phyloP scores from a whole-genome alignment of 2,113 vertebrate genomes.

The Synchiropus splendidus region DNA sequence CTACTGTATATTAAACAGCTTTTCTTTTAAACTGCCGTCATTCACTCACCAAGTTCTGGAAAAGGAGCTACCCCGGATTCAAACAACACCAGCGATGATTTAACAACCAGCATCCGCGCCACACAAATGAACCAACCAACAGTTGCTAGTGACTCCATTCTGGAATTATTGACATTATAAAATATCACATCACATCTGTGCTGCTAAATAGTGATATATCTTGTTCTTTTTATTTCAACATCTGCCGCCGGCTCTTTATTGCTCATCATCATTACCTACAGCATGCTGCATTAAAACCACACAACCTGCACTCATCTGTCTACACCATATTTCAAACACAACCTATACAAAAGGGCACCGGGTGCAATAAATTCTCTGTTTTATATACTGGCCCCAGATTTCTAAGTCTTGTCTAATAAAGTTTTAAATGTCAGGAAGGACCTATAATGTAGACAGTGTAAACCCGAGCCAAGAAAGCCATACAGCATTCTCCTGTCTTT shows the following conservation, averaged over 20 bases:
- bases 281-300: constrained; percentile 25
- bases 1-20: constrained; percentile 37
- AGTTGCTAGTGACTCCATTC: neutral
- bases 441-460: constrained; percentile 86
- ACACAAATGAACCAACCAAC: too few relatives aligned
- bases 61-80: too few relatives aligned
- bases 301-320: constrained; percentile 51
- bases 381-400: constrained; percentile 95
- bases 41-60: too few relatives aligned
- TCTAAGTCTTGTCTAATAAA: constrained; percentile 97
- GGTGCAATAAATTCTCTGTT: constrained; percentile 93
- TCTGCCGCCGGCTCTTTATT: constrained; percentile 46
- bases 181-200: constrained; percentile 45
- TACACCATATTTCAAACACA: constrained; percentile 78
- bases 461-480: constrained; percentile 81
- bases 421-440: constrained; percentile 97
- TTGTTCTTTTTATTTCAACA: constrained; percentile 44
- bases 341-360: constrained; percentile 81
- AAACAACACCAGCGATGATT: too few relatives aligned
- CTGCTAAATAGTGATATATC: constrained; percentile 54
- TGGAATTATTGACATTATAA: constrained; percentile 52
- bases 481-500: constrained; percentile 81
- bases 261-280: constrained; percentile 33
- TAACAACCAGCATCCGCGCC: too few relatives aligned
- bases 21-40: too few relatives aligned